Conservation (phyloP, 2,113 vertebrate genomes). For the Sus scrofa region T2T-Sscrofa CM000819.6:28332501-28333000, state of each 20-base stretch:
- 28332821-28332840: not conserved
- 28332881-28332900: not conserved
- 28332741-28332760: not conserved
- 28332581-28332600: not conserved
- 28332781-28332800: not conserved
- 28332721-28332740: not conserved
- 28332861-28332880: not conserved
- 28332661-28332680: not conserved
- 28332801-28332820: not conserved
- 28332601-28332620: not conserved
- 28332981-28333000: not conserved
- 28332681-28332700: not conserved
- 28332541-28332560: conserved; percentile 45
- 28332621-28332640: not conserved
- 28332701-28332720: not conserved
- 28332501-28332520: not conserved
- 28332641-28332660: not conserved
- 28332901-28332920: not conserved
- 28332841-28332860: not conserved
- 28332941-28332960: not conserved
- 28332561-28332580: not conserved
- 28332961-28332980: not conserved
- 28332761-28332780: not conserved
- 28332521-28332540: not conserved
- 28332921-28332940: not conserved